phyloP scores from a whole-genome alignment of 2,113 vertebrate genomes.

The Epinephelus fuscoguttatus region DNA sequence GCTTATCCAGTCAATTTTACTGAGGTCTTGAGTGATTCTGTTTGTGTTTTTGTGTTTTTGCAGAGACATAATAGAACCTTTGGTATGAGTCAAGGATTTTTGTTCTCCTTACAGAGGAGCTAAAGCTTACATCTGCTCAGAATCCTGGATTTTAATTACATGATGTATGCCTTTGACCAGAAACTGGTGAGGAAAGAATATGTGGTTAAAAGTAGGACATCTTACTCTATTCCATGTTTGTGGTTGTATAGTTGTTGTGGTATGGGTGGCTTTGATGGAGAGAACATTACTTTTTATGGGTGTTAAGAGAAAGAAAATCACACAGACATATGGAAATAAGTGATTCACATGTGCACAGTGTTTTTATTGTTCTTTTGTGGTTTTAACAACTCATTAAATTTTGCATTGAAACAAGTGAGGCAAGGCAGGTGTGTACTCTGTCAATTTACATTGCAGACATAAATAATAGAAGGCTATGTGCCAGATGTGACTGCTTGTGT shows the following conservation, averaged over 20 bases:
- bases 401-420: neutral
- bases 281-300: neutral
- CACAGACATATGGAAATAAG: neutral
- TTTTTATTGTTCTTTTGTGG: neutral
- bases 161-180: neutral
- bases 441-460: neutral
- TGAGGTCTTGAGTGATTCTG: neutral
- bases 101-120: neutral
- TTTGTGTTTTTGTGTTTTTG: neutral
- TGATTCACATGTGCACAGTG: neutral
- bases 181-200: neutral
- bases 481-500: neutral
- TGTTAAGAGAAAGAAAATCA: neutral
- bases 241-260: neutral
- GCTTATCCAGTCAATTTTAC: neutral
- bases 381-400: neutral
- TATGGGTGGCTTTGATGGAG: neutral
- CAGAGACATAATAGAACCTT: neutral
- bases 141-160: neutral
- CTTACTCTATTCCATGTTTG: neutral
- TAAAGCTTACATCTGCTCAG: neutral
- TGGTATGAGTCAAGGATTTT: neutral
- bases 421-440: neutral
- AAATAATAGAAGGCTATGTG: neutral
- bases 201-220: neutral